These are phyloP conservation scores for Neotoma lepida DNA, from an alignment of 2,113 vertebrate genomes.

Conservation along the genomic window DNA sequence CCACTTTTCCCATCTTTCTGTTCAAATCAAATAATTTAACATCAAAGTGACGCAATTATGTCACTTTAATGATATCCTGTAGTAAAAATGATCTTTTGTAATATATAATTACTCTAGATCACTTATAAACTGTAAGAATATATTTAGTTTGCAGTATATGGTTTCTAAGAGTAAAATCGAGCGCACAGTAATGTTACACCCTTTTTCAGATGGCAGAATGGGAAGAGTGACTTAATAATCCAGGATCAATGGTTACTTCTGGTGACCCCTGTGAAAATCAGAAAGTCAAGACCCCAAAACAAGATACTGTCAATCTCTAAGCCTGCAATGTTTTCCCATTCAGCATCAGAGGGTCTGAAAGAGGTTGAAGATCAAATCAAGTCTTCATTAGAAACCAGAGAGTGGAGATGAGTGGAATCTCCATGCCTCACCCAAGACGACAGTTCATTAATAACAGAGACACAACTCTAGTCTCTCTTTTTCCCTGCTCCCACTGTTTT, in stretches of 20 bases:
- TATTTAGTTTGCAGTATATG: neutral
- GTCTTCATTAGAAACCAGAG: slow-evolving; percentile 52
- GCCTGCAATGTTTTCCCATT: neutral
- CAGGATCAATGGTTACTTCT: neutral
- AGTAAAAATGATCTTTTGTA: slow-evolving; percentile 70
- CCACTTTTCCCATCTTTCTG: slow-evolving; percentile 57
- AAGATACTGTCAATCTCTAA: neutral
- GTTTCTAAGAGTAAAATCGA: neutral
- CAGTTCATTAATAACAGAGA: slow-evolving; percentile 65
- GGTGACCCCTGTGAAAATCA: neutral
- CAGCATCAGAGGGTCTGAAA: neutral
- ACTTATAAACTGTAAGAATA: neutral
- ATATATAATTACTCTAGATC: slow-evolving; percentile 56
- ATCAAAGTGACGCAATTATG: slow-evolving; percentile 64
- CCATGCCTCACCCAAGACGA: slow-evolving; percentile 36
- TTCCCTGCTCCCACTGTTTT: neutral
- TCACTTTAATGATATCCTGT: slow-evolving; percentile 82
- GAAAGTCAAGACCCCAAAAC: slow-evolving; percentile 16
- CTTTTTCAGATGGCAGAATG: neutral
- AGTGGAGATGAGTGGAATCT: slow-evolving; percentile 26
- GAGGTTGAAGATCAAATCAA: neutral
- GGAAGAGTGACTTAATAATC: neutral
- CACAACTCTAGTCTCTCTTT: neutral
- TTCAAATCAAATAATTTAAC: slow-evolving; percentile 24
- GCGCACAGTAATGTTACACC: neutral